Evolutionary conservation across 2,797 vertebrate species (phyloP).

Genomic region (Hipposideros larvatus): DNA sequence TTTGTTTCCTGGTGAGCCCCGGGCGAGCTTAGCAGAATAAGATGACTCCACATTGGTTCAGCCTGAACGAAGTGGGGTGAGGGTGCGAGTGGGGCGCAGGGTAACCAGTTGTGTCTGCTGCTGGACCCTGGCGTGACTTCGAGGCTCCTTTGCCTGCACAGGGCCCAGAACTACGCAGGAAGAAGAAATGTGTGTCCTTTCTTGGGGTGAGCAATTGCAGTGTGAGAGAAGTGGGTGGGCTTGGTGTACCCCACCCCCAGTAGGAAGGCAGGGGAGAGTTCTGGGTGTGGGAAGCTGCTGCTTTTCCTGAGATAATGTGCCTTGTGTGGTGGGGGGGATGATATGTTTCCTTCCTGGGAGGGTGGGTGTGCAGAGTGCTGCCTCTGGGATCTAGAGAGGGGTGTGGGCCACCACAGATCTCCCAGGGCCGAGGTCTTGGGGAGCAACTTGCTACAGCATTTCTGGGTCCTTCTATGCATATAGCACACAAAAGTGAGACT

Average conservation of each 20-base stretch:
- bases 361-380: background rate
- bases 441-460: fast-evolving
- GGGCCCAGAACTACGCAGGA: background rate
- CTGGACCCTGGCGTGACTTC: background rate
- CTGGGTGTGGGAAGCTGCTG: background rate
- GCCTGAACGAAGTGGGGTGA: fast-evolving
- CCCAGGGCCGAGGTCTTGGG: background rate
- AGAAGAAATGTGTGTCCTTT: background rate
- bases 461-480: background rate
- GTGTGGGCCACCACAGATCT: fast-evolving
- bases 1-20: background rate
- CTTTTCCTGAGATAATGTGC: background rate
- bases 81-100: fast-evolving
- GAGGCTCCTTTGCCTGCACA: background rate
- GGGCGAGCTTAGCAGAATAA: fast-evolving
- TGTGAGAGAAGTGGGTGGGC: background rate
- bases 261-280: background rate
- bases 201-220: background rate
- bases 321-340: fast-evolving
- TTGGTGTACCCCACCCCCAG: background rate
- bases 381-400: background rate
- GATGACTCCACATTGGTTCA: background rate
- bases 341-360: background rate
- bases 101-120: background rate
- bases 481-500: background rate